Percentiles rank a stretch among this genome's conserved stretches.
These are phyloP conservation scores for Perccottus glenii DNA, from an alignment of 2,113 vertebrate species.

Conservation along the genomic window DNA sequence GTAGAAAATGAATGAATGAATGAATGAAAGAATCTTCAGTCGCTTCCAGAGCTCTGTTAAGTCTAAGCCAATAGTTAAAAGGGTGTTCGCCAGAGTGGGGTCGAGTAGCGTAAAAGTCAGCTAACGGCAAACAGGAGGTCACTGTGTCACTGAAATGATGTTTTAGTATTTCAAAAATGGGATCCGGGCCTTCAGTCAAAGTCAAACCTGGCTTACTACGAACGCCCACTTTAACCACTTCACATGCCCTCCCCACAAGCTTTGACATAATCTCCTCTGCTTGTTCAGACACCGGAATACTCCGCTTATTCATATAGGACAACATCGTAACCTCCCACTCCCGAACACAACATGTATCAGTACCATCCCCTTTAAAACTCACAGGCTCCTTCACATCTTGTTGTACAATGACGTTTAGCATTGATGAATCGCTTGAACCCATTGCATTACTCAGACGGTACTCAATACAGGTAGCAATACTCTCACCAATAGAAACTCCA, in stretches of 20 bases:
- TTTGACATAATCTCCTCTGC: too few relatives aligned
- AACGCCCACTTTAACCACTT: conserved; percentile 9
- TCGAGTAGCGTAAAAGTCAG: conserved; percentile 4
- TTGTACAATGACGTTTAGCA: background rate
- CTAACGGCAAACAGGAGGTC: background rate
- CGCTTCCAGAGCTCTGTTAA: conserved; percentile 27
- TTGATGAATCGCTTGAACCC: background rate
- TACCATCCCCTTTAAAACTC: background rate
- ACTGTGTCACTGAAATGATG: conserved; percentile 12
- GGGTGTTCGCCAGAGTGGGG: background rate
- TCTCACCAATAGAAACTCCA: background rate
- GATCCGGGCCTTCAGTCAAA: background rate
- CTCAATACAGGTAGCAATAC: too few relatives aligned
- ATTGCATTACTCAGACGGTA: too few relatives aligned
- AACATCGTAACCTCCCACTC: too few relatives aligned
- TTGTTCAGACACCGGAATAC: too few relatives aligned
- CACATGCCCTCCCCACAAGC: background rate
- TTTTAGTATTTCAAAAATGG: conserved; percentile 12
- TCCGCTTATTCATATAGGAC: too few relatives aligned
- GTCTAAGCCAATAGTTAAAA: conserved; percentile 3
- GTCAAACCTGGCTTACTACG: background rate
- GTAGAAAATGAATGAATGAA: too few relatives aligned
- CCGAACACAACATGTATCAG: background rate
- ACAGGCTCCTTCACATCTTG: background rate
- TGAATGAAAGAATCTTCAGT: too few relatives aligned